Evolutionary conservation across 37 sponge, comb jelly and placozoan species (phyloP).

Genomic region (Halisarca cf. caerulea): DNA sequence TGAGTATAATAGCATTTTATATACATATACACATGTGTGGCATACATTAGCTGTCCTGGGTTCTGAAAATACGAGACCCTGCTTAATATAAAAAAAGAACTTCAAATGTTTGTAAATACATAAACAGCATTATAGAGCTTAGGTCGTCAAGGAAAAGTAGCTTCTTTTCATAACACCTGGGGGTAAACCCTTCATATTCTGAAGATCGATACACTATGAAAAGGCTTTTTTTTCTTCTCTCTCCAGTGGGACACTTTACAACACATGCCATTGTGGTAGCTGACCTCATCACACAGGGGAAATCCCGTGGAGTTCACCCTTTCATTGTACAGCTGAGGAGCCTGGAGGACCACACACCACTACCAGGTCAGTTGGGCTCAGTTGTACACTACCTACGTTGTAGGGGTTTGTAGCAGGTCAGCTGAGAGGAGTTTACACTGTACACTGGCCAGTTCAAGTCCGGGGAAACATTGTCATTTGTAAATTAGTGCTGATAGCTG

Average conservation of each 20-base stretch:
- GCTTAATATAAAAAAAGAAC: too few relatives aligned
- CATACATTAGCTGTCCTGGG: too few relatives aligned
- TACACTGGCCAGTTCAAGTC: too few relatives aligned
- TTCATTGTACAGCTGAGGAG: slow-evolving; percentile 87
- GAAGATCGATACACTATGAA: not conserved
- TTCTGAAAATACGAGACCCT: too few relatives aligned
- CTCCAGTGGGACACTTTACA: slow-evolving; percentile 59
- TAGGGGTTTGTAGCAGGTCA: too few relatives aligned
- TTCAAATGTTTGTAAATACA: not conserved
- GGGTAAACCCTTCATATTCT: too few relatives aligned
- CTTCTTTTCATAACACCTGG: not conserved
- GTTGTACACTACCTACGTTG: too few relatives aligned
- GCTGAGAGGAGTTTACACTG: too few relatives aligned
- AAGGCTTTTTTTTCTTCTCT: not conserved
- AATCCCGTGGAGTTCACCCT: slow-evolving; percentile 69
- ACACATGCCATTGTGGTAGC: slow-evolving; percentile 84
- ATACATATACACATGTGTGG: too few relatives aligned
- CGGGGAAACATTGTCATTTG: too few relatives aligned
- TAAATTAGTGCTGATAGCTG: too few relatives aligned
- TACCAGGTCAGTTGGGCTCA: slow-evolving; percentile 63
- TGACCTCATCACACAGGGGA: slow-evolving; percentile 73
- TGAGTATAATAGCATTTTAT: too few relatives aligned
- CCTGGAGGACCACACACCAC: slow-evolving; percentile 82
- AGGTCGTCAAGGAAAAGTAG: not conserved
- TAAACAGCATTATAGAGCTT: not conserved